Base-by-base conservation (phyloP, 2,113 vertebrate species). In the Rafetus swinhoei region DNA sequence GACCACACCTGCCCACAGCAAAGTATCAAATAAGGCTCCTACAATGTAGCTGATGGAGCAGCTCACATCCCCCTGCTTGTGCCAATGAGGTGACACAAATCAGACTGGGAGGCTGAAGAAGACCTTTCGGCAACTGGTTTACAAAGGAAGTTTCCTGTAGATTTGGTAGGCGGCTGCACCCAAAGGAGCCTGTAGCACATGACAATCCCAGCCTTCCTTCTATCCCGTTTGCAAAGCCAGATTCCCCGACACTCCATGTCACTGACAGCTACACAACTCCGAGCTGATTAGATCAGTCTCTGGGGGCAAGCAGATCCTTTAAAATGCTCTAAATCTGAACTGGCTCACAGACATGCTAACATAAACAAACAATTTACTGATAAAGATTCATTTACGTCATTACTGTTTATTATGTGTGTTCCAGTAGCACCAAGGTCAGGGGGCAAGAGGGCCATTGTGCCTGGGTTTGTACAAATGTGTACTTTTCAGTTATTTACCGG, bases 281-380 rank as follows among this genome's bases (percentile, higher is more conserved):
- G 59, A 29, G 25, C 54, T 86, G 72, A 81, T 86, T 88, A 91
- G 88, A 96, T 85, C 79, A 88, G 86, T 87, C 79, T 69, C 52
- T 22, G 45, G 84, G 90, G 79, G 93, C 89, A 87, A 91, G 57
- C 6, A 19, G 62, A 72, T 84, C 82, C 85, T 86, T 92, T 89
- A 86, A 88, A 84, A 90, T 9, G 65, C 72, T 85, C 90, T 22
- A 65, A 82, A 80, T 72, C 83, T 81, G 62, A 91, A 91, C 45
- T 55, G 81, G 85, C 90, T 94, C 91, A 93, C 82, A 72, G 81
- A 79, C 88, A 62, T 4, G 2, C 89, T 85, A 86, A 95, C 54
- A 82, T 74, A 93, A 79, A 86, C 7, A 27, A 93, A 55, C 80
- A 83, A 24, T 89, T 53, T 83, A 88, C 74, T 65, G 81, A 79